A percentile compares a stretch with the other conserved stretches of the same genome.
Conservation (phyloP, 92 coral and sea anemone genomes). For the Hydrozoanthus gracilis region DNA sequence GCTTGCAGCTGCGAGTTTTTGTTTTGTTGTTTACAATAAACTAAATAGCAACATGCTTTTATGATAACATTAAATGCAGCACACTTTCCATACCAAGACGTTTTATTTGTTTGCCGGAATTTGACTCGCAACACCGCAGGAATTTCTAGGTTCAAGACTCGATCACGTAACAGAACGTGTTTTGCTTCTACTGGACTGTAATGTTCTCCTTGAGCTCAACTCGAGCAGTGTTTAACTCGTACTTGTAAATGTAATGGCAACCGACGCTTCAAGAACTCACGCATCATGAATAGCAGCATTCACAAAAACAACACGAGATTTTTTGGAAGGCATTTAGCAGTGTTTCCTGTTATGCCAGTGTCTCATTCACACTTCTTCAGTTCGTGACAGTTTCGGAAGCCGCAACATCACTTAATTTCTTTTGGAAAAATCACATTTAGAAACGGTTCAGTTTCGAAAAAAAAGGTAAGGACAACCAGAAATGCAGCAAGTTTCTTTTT, state of each 20-base stretch:
- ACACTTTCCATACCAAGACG: background rate
- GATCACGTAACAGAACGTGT: background rate
- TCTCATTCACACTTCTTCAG: background rate
- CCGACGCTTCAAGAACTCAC: background rate
- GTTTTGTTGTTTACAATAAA: background rate
- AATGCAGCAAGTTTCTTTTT: too few species aligned
- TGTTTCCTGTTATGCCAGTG: background rate
- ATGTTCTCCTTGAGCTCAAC: background rate
- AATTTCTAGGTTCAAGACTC: background rate
- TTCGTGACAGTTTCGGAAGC: background rate
- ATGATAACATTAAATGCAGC: background rate
- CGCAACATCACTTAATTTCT: background rate
- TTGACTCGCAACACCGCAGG: background rate
- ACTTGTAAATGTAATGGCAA: background rate
- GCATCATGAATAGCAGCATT: background rate
- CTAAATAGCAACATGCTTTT: background rate
- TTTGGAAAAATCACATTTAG: too few species aligned
- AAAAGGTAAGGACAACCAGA: too few species aligned
- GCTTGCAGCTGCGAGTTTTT: too few species aligned
- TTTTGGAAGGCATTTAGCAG: background rate
- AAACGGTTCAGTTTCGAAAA: too few species aligned
- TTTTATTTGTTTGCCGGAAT: background rate
- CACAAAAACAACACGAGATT: background rate
- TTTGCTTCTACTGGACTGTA: background rate
- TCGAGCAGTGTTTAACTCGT: background rate